These are phyloP conservation scores for Fregata magnificens DNA, from an alignment of 2,113 vertebrate genomes.

Conservation along the genomic window DNA sequence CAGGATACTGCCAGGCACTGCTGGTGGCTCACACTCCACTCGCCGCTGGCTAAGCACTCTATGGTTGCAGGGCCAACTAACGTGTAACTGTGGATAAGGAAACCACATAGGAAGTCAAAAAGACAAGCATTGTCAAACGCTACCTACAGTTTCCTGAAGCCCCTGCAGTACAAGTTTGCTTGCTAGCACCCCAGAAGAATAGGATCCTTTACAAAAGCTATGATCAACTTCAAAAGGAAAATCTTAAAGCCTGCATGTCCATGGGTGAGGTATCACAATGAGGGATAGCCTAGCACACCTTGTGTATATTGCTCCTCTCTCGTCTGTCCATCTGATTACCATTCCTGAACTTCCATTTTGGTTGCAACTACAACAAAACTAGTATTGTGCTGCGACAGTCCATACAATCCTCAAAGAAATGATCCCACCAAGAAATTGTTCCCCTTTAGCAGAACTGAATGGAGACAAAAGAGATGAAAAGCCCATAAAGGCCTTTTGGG, in stretches of 20 bases:
- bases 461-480: not conserved
- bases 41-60: slow-evolving; percentile 84
- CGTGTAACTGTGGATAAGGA: slow-evolving; percentile 80
- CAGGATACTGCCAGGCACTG: slow-evolving; percentile 94
- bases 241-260: not conserved
- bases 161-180: not conserved
- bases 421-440: not conserved
- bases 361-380: not conserved
- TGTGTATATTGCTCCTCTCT: not conserved
- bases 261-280: not conserved
- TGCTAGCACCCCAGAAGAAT: not conserved
- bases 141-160: not conserved
- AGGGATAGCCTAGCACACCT: not conserved
- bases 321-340: not conserved
- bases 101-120: slow-evolving; percentile 11
- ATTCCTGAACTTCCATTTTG: not conserved
- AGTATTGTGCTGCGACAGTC: not conserved
- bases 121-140: not conserved
- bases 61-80: slow-evolving; percentile 85
- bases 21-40: slow-evolving; percentile 84
- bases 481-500: not conserved
- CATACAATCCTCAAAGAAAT: not conserved
- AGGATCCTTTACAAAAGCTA: not conserved
- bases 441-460: not conserved
- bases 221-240: not conserved